Percentiles rank a stretch among this genome's conserved stretches.
Evolutionary conservation across 2,797 vertebrate species (phyloP).

Genomic region (Perdix hodgsoniae): DNA sequence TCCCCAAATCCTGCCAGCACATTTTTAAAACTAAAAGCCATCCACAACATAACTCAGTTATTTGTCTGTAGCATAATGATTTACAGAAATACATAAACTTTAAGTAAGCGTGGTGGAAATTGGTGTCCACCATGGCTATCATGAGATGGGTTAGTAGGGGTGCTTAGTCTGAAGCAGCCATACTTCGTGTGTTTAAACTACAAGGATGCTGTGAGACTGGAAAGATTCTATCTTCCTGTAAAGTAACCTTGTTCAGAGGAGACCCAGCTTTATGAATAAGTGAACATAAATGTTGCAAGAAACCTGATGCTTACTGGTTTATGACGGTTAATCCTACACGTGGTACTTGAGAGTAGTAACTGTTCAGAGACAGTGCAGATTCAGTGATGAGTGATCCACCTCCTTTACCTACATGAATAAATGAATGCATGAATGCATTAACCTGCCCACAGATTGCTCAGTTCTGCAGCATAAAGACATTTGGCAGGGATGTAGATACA

Average conservation of each 20-base stretch:
- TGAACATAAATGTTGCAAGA: background rate
- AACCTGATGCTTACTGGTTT: background rate
- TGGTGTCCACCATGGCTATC: background rate
- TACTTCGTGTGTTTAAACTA: background rate
- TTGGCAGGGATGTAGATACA: background rate
- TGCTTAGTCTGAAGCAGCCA: background rate
- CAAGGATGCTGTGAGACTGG: background rate
- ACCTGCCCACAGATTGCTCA: background rate
- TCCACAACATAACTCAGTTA: background rate
- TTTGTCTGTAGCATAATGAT: background rate
- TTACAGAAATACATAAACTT: background rate
- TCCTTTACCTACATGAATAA: background rate
- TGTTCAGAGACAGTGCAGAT: background rate
- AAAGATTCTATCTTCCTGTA: background rate
- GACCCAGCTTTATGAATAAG: background rate
- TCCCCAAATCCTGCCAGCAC: background rate
- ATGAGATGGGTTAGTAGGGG: background rate
- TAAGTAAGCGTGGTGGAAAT: background rate
- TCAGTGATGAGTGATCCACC: background rate
- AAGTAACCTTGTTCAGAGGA: background rate
- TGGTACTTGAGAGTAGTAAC: background rate
- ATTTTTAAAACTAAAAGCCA: background rate
- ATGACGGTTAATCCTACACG: background rate
- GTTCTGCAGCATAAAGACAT: background rate
- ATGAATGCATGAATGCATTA: too few species aligned